A percentile compares a stretch with the other conserved stretches of the same genome.
Conservation (phyloP, 2,888 invertebrate species). For the Rhodophaea formosa region DNA sequence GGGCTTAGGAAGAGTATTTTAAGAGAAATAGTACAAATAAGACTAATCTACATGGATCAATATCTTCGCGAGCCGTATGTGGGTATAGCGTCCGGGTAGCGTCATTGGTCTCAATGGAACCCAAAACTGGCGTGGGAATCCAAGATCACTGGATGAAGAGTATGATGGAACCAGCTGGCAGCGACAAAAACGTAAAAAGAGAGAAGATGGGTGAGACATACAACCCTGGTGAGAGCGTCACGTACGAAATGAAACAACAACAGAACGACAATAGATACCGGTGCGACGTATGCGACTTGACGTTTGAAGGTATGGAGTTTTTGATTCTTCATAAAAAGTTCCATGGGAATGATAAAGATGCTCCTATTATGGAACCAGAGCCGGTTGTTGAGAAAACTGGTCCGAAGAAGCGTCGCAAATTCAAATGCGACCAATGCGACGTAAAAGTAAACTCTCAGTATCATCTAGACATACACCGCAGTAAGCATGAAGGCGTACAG, state of each 20-base stretch:
- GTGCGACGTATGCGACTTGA: conserved; percentile 70
- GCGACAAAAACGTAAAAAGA: conserved; percentile 71
- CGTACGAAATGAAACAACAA: conserved; percentile 61
- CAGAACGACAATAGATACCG: conserved; percentile 57
- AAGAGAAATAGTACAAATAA: conserved; percentile 43
- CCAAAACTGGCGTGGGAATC: conserved; percentile 65
- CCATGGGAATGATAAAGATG: conserved; percentile 69
- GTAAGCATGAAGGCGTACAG: conserved; percentile 68
- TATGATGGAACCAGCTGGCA: conserved; percentile 74
- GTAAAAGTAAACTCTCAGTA: conserved; percentile 76
- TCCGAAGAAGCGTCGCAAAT: conserved; percentile 68
- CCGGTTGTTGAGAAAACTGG: conserved; percentile 52
- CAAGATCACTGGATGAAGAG: conserved; percentile 77
- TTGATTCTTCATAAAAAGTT: conserved; percentile 73
- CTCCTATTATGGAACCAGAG: conserved; percentile 58
- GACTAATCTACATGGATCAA: conserved; percentile 60
- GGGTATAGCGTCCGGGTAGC: conserved; percentile 43
- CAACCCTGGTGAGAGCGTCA: conserved; percentile 57
- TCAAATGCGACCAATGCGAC: conserved; percentile 72
- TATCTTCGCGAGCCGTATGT: conserved; percentile 53
- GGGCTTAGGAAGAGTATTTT: conserved; percentile 37
- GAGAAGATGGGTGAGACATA: conserved; percentile 73
- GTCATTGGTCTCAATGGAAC: conserved; percentile 62
- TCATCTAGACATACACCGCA: conserved; percentile 71
- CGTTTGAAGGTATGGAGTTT: conserved; percentile 72